Conservation (phyloP, 2,888 invertebrate species). For the Thyatira batis region DNA sequence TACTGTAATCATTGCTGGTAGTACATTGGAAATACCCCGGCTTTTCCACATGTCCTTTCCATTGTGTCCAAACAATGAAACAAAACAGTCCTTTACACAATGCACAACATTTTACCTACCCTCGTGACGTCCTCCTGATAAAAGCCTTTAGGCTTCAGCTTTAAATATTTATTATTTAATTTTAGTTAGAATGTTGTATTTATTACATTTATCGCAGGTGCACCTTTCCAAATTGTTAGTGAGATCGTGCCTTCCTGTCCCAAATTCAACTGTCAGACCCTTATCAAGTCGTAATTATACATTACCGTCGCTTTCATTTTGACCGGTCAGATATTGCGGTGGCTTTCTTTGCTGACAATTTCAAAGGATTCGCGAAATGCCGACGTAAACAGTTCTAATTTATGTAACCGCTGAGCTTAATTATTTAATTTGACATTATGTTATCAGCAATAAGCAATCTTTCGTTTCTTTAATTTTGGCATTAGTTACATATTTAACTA, state of each 20-base stretch:
- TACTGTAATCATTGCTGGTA: not conserved
- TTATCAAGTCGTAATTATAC: conserved; percentile 78
- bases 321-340: conserved; percentile 50
- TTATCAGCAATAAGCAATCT: not conserved
- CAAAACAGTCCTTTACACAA: not conserved
- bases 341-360: conserved; percentile 52
- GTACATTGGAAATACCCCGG: not conserved
- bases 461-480: not conserved
- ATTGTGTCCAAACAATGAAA: not conserved
- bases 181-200: conserved; percentile 29
- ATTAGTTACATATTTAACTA: too few relatives aligned
- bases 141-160: conserved; percentile 1
- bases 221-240: conserved; percentile 58
- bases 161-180: conserved; percentile 24
- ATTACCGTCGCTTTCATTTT: conserved; percentile 75
- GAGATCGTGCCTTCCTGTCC: conserved; percentile 65
- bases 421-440: not conserved
- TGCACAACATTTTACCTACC: not conserved
- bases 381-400: not conserved
- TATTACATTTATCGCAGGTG: conserved; percentile 59
- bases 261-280: conserved; percentile 79
- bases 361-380: conserved; percentile 14
- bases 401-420: not conserved
- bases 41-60: not conserved
- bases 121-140: conserved; percentile 4